A percentile compares a stretch with the other conserved stretches of the same genome.
phyloP scores from a whole-genome alignment of 2,797 vertebrate species.

The Crax fasciolata region DNA sequence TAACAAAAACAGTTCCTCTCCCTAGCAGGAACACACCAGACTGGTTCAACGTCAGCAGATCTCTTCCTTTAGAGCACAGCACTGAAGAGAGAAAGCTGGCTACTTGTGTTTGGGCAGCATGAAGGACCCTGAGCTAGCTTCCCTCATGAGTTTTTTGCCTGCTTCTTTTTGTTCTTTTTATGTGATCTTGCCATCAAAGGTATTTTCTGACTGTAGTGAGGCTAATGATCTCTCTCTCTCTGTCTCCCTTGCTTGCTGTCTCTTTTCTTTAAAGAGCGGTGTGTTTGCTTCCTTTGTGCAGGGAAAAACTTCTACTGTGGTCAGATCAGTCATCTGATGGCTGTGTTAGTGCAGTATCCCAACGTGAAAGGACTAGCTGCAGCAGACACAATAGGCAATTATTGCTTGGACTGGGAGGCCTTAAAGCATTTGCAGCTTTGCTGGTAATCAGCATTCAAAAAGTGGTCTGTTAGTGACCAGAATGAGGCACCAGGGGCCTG shows the following conservation, averaged over 20 bases:
- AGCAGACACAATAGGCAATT: conserved; percentile 73
- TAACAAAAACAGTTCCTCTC: background rate
- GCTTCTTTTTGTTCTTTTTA: conserved; percentile 31
- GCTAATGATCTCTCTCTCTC: conserved; percentile 68
- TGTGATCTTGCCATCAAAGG: conserved; percentile 73
- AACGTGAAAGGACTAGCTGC: conserved; percentile 53
- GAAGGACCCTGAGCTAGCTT: conserved; percentile 44
- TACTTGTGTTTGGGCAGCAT: conserved; percentile 10
- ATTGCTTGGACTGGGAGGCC: conserved; percentile 50
- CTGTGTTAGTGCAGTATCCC: conserved; percentile 57
- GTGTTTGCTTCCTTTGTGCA: conserved; percentile 61
- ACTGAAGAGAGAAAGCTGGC: background rate
- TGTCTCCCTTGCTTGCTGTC: background rate
- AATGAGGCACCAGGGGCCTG: conserved; percentile 2
- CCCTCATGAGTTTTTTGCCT: conserved; percentile 2
- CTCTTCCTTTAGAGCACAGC: background rate
- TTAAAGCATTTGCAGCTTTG: conserved; percentile 64
- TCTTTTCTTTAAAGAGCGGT: conserved; percentile 35
- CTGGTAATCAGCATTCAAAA: conserved; percentile 47
- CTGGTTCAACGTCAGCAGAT: conserved; percentile 33
- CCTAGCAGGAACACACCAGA: background rate
- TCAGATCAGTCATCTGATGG: conserved; percentile 63
- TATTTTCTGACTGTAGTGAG: conserved; percentile 55
- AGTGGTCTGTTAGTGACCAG: conserved; percentile 2
- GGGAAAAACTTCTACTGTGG: conserved; percentile 41